Conservation (phyloP, 2,113 vertebrate genomes). For the Brachionichthys hirsutus region DNA sequence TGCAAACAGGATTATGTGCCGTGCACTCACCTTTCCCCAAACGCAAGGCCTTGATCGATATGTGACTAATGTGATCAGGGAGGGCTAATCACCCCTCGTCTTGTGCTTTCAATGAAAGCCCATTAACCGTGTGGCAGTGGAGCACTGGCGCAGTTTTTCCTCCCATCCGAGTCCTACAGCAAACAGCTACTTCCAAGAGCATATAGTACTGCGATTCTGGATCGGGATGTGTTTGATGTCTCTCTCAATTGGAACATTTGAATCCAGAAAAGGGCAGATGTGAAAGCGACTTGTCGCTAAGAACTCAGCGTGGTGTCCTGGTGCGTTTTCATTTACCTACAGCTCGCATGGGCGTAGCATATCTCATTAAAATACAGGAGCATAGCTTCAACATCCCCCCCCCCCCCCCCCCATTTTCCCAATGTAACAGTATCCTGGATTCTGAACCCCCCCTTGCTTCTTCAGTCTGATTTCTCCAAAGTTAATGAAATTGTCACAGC, state of each 20-base stretch:
- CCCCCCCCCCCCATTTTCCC: slow-evolving; percentile 38
- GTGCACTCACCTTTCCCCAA: slow-evolving; percentile 60
- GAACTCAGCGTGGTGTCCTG: slow-evolving; percentile 35
- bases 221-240: slow-evolving; percentile 48
- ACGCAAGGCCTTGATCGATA: slow-evolving; percentile 65
- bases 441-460: slow-evolving; percentile 11
- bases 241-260: slow-evolving; percentile 47
- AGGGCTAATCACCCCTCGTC: slow-evolving; percentile 51
- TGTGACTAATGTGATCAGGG: slow-evolving; percentile 69
- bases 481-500: slow-evolving; percentile 76
- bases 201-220: slow-evolving; percentile 32
- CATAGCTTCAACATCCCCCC: slow-evolving; percentile 51
- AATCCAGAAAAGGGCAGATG: slow-evolving; percentile 10
- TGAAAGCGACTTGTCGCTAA: slow-evolving; percentile 32
- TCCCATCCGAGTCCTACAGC: slow-evolving; percentile 5
- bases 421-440: slow-evolving; percentile 42
- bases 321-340: slow-evolving; percentile 49
- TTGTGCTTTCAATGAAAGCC: slow-evolving; percentile 51
- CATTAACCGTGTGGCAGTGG: slow-evolving; percentile 34
- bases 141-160: slow-evolving; percentile 24
- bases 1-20: slow-evolving; percentile 62
- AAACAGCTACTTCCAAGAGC: slow-evolving; percentile 14
- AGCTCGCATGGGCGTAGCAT: slow-evolving; percentile 40
- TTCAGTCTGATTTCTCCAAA: slow-evolving; percentile 63
- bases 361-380: slow-evolving; percentile 67